A percentile compares a stretch with the other conserved stretches of the same genome.
Conservation (phyloP, 2,888 invertebrate genomes). For the Habrosyne pyritoides region DNA sequence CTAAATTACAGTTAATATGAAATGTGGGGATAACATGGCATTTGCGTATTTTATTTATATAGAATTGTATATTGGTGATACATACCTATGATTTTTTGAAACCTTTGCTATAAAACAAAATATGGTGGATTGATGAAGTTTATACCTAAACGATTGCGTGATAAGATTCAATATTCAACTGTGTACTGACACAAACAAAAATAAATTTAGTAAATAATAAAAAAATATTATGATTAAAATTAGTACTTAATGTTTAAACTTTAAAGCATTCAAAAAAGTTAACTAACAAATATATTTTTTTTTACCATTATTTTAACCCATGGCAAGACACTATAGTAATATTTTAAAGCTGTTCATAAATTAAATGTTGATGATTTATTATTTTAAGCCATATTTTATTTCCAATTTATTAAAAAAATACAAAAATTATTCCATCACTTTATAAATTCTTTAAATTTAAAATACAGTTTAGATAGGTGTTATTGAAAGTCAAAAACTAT, state of each 20-base stretch:
- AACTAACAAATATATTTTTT: neutral
- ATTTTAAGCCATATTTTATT: neutral
- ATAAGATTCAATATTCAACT: too few relatives aligned
- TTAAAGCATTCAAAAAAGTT: neutral
- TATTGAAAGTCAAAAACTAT: too few relatives aligned
- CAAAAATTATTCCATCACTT: neutral
- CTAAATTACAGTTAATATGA: conserved; percentile 2
- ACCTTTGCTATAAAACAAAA: too few relatives aligned
- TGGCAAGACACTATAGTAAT: neutral
- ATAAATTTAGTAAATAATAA: neutral
- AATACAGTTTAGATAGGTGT: too few relatives aligned
- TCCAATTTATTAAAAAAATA: neutral
- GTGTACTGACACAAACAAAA: too few relatives aligned
- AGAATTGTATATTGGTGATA: too few relatives aligned
- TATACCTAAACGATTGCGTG: too few relatives aligned
- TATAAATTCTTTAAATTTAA: too few relatives aligned
- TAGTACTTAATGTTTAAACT: neutral
- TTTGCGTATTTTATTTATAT: neutral
- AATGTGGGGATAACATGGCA: neutral
- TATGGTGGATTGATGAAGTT: neutral
- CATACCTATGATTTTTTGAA: too few relatives aligned
- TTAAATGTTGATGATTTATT: neutral
- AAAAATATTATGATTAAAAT: neutral
- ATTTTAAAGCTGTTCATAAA: conserved; percentile 2
- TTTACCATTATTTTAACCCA: conserved; percentile 1